A percentile compares a stretch with the other conserved stretches of the same genome.
phyloP scores from a whole-genome alignment of 37 sponge, comb jelly and placozoan genomes.

The Hexactinellida sp. region DNA sequence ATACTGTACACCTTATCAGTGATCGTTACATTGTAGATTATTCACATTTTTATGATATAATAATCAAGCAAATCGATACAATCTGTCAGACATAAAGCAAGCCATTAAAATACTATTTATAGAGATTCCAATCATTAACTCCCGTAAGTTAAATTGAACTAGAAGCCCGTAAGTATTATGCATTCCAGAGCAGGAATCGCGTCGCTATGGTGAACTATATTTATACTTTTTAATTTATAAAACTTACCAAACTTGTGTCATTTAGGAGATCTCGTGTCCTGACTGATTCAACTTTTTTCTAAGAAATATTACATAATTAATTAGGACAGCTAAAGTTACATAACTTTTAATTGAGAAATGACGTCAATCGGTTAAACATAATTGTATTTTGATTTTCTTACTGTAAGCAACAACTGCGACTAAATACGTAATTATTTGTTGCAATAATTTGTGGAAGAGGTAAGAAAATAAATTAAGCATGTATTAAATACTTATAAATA shows the following conservation, averaged over 20 bases:
- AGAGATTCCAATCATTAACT: not conserved
- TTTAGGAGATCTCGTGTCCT: not conserved
- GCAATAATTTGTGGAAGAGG: no score
- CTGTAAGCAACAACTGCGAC: no score
- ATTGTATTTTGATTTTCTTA: not conserved
- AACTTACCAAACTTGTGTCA: not conserved
- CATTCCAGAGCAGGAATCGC: not conserved
- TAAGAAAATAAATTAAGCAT: no score
- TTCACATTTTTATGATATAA: no score
- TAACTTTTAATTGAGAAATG: not conserved
- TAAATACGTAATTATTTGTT: no score
- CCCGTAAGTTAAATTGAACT: not conserved
- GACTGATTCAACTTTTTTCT: constrained; percentile 4
- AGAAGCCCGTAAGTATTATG: not conserved
- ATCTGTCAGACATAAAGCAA: not conserved
- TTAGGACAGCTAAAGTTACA: no score
- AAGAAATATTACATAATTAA: not conserved
- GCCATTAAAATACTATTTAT: not conserved
- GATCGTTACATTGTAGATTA: no score
- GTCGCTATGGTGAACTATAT: not conserved
- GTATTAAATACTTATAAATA: no score
- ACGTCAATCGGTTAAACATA: not conserved
- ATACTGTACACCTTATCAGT: no score
- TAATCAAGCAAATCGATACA: no score
- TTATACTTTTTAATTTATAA: not conserved